phyloP scores from a whole-genome alignment of 2,797 vertebrate genomes.

The Mormyrus proboscirostris region DNA sequence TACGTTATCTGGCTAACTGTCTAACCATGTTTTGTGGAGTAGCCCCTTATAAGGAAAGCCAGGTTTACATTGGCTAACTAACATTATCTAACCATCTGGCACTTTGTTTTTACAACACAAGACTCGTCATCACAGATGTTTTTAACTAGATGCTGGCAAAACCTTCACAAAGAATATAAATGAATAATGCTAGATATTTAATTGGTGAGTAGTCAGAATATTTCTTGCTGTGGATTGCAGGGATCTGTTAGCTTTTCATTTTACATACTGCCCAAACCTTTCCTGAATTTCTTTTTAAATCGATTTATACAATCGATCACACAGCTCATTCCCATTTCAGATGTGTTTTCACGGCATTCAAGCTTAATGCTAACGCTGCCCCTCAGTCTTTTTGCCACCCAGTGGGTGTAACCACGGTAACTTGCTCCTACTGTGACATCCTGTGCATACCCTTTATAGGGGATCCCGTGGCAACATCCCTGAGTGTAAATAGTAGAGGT shows the following conservation, averaged over 20 bases:
- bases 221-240: neutral
- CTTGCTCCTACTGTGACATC: neutral
- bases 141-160: neutral
- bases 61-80: neutral
- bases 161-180: neutral
- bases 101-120: neutral
- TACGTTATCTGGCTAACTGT: neutral
- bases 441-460: neutral
- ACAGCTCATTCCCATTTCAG: neutral
- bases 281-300: neutral
- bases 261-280: neutral
- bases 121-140: neutral
- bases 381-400: neutral
- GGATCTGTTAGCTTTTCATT: neutral
- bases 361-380: neutral
- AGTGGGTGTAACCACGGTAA: neutral
- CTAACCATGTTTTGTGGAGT: neutral
- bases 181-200: neutral
- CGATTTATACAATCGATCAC: neutral
- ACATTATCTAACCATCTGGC: neutral
- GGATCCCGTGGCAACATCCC: neutral
- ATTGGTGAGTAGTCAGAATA: neutral
- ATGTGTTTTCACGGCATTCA: neutral
- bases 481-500: neutral
- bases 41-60: neutral